A percentile compares a stretch with the other conserved stretches of the same genome.
These are phyloP conservation scores for Drosophila equinoxialis DNA, from an alignment of 1,140 invertebrate genomes.

Conservation along the genomic window DNA sequence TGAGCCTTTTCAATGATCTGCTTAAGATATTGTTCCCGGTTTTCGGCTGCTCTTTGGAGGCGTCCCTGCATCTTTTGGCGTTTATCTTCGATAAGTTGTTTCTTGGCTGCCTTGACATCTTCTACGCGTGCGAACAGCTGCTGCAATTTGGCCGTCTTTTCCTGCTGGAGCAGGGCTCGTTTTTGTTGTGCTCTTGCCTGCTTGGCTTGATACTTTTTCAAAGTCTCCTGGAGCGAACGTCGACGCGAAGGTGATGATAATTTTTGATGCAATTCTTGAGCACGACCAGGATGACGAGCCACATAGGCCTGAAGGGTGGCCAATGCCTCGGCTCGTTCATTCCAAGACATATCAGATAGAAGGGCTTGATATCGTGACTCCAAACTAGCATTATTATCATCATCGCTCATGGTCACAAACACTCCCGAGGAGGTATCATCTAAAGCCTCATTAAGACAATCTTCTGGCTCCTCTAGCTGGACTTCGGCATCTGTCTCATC, in stretches of 20 bases:
- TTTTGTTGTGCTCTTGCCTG: constrained; percentile 92
- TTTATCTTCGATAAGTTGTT: constrained; percentile 92
- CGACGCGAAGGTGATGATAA: constrained; percentile 94
- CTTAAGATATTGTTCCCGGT: constrained; percentile 89
- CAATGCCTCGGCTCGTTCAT: constrained; percentile 90
- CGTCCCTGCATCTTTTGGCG: constrained; percentile 92
- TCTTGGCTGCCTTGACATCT: constrained; percentile 94
- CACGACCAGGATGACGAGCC: constrained; percentile 93
- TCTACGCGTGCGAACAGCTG: constrained; percentile 94
- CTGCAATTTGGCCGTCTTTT: constrained; percentile 93
- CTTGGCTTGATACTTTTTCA: constrained; percentile 92
- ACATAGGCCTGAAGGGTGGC: constrained; percentile 90
- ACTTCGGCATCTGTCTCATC: constrained; percentile 87
- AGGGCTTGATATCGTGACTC: constrained; percentile 89
- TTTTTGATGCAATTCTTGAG: constrained; percentile 96
- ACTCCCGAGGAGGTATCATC: constrained; percentile 62
- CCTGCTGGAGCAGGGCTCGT: constrained; percentile 90
- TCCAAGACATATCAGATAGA: constrained; percentile 90
- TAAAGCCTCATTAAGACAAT: constrained; percentile 31
- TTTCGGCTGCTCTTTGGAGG: constrained; percentile 95
- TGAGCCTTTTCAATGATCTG: constrained; percentile 97
- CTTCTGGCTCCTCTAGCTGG: constrained; percentile 66
- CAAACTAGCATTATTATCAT: constrained; percentile 83
- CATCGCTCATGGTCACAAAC: constrained; percentile 67
- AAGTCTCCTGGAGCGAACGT: constrained; percentile 90